Base-by-base conservation (phyloP, 2,888 invertebrate genomes). In the Limenitis camilla region DNA sequence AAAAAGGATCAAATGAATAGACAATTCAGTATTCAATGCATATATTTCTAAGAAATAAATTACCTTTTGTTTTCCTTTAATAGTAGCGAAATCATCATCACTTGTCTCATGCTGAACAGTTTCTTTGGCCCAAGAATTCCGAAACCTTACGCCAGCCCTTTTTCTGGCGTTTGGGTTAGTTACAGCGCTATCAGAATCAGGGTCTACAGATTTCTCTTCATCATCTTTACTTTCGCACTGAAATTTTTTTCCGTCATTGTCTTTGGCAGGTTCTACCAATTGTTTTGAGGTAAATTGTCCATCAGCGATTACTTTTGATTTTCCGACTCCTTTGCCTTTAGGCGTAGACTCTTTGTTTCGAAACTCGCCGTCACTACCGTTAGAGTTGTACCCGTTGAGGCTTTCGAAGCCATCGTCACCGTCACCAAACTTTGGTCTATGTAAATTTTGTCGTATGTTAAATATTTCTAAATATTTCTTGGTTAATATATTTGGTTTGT, bases 391-490 rank as follows among this genome's bases (percentile, higher is more conserved):
- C 3, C 19, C 19, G 19, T 19, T 19, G 19, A 19, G 19, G 19
- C 19, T 19, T 19, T 19, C 19, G 19, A 19, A 19, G 3, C 68
- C 78, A 56, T 95, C 95, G 69, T 95, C 95, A 70, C 94, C 88
- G 55, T 89, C 88, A 30, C 82, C 81, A 40, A 84, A 73, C 47
- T 74, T 68, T 0, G 76, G 72, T 65, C 72, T 73, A 30, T 68
- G 64, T 52, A 73, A 70, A 48, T 73, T 74, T 52, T 80, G 79
- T 52, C 78, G 65, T 9, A 82, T 75, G 53, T 85, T 85, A 53
- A 84, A 83, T n/a, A 74, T 81, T 66, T 86, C 85, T 52, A 87
- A 64, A 58, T 82, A 81, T 61, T 82, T 87, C 62, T 81, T 84
- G n/a, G 85, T 87, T 42, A 87, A 63, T 58, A 78, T 64, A 45